Percentiles rank a stretch among this genome's conserved stretches.
Conservation (phyloP, 2,888 invertebrate genomes). For the Hedya salicella region DNA sequence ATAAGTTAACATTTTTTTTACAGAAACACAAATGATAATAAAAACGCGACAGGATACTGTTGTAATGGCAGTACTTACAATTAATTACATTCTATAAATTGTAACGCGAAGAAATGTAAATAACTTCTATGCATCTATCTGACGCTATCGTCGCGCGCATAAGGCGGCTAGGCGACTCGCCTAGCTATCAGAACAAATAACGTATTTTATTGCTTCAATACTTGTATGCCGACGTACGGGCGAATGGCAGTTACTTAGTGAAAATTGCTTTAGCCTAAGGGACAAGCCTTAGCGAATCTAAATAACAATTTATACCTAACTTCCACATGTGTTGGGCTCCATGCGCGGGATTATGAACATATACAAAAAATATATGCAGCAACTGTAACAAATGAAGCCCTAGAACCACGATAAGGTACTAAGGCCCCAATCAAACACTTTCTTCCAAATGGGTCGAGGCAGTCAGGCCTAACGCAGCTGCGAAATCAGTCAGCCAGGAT, state of each 20-base stretch:
- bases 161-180: slow-evolving; percentile 32
- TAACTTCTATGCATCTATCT: slow-evolving; percentile 22
- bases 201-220: slow-evolving; percentile 33
- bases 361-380: background rate
- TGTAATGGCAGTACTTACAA: slow-evolving; percentile 39
- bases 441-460: background rate
- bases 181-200: slow-evolving; percentile 11
- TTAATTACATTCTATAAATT: slow-evolving; percentile 31
- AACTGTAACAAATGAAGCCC: slow-evolving; percentile 2
- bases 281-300: slow-evolving; percentile 22
- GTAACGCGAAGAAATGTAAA: slow-evolving; percentile 32
- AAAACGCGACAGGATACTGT: slow-evolving; percentile 15
- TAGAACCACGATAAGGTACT: background rate
- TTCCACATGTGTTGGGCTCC: slow-evolving; percentile 1
- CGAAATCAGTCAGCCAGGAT: background rate
- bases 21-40: slow-evolving; percentile 5
- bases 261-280: slow-evolving; percentile 29
- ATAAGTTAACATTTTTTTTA: slow-evolving; percentile 16
- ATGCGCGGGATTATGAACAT: slow-evolving; percentile 3
- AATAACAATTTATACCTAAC: slow-evolving; percentile 25
- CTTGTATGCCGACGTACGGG: slow-evolving; percentile 31
- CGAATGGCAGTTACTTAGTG: slow-evolving; percentile 29
- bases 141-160: slow-evolving; percentile 26
- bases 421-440: slow-evolving; percentile 3
- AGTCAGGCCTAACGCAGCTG: slow-evolving; percentile 1